Base-by-base conservation (phyloP, 1,140 invertebrate genomes). In the Parasteatoda tepidariorum region DNA sequence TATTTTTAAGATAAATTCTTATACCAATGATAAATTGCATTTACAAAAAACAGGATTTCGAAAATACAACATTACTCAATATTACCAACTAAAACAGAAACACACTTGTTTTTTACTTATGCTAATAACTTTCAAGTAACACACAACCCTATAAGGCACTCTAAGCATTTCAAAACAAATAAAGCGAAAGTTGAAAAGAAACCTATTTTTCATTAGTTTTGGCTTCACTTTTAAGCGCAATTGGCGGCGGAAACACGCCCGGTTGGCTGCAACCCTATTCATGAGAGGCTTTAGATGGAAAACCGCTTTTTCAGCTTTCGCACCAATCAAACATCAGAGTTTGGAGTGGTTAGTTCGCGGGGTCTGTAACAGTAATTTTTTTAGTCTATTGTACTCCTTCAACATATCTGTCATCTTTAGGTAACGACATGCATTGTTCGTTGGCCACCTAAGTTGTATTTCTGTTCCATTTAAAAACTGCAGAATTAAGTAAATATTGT, bases 251-350 rank as follows among this genome's bases (percentile, higher is more conserved):
- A 62, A 82, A 59, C n/a, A 33, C 33, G 26, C 55, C 28, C 62
- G 18, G 64, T 28, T n/a, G 62, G 9, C 31, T 79, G 67, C 55
- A 82, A 82, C 78, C 78, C 78, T 61, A 62, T 26, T 26, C 33
- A 34, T 38, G 6, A 7, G 67, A 61, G 66, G 62, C 62, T 57
- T 48, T 70, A 82, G 55, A 54, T 59, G 78, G 78, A 82, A 82
- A 34, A 68, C 67, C 78, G 66, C 67, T 82, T 71, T 71, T 22
- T 48, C 15, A n/a, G 15, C 31, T 82, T 62, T 59, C n/a, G 59
- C 78, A 82, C 78, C 66, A 82, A 82, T 82, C 78, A 70, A 55
- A 70, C 78, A 70, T 30, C 38, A 61, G 61, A 24, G 66, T 48
- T 67, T 24, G 26, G 24, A 24, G 48, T 28, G 18, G 34, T 41